Evolutionary conservation across 2,797 vertebrate species (phyloP).

Genomic region (Cichlasoma orientale): DNA sequence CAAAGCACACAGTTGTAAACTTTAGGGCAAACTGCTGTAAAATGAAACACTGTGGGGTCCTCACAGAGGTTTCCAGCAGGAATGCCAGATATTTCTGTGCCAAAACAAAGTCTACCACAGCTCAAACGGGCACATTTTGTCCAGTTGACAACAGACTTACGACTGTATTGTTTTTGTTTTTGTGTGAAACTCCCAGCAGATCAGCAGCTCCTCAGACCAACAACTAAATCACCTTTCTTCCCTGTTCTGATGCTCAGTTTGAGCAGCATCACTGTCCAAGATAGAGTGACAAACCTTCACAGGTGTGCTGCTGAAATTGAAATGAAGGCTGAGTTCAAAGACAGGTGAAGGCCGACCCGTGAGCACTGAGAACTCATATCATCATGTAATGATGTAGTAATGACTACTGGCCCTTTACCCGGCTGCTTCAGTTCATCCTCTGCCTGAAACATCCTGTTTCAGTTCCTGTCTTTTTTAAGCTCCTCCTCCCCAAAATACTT

Average conservation of each 20-base stretch:
- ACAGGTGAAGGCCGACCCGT: background rate
- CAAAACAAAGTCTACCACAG: background rate
- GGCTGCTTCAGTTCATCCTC: background rate
- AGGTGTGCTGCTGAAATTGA: background rate
- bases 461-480: background rate
- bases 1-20: conserved; percentile 42
- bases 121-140: background rate
- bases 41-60: conserved; percentile 5
- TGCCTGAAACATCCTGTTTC: background rate
- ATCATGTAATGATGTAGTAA: background rate
- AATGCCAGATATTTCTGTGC: conserved; percentile 2
- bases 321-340: background rate
- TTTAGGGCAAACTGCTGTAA: conserved; percentile 29
- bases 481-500: background rate
- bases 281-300: background rate
- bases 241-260: background rate
- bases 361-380: background rate
- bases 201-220: too few species aligned
- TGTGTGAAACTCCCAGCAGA: too few species aligned
- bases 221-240: background rate
- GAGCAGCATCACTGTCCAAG: background rate
- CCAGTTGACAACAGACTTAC: background rate
- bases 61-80: background rate
- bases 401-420: background rate
- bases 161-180: background rate